These are phyloP conservation scores for Aplodontia rufa DNA, from an alignment of 2,113 vertebrate species.

Conservation along the genomic window DNA sequence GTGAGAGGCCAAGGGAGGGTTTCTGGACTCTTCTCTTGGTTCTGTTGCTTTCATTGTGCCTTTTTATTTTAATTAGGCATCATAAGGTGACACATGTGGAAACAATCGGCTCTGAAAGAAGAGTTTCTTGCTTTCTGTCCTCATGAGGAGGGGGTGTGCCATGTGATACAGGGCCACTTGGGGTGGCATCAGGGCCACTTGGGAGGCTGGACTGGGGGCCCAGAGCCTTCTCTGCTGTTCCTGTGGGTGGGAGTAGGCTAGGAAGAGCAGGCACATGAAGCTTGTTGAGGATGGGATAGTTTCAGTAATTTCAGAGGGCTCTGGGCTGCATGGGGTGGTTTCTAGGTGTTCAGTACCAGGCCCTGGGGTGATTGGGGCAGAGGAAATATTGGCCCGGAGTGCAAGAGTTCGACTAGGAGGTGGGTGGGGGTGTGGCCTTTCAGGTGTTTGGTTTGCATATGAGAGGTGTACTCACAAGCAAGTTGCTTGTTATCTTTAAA, in stretches of 20 bases:
- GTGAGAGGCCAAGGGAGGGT: background rate
- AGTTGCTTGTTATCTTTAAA: background rate
- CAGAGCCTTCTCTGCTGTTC: accelerated
- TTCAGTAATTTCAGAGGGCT: background rate
- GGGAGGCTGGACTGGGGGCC: background rate
- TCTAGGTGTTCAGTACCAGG: no score
- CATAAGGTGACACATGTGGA: background rate
- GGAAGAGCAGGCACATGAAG: background rate
- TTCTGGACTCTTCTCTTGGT: background rate
- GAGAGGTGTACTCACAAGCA: background rate
- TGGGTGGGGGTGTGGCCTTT: accelerated
- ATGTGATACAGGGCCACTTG: background rate
- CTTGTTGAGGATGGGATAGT: background rate
- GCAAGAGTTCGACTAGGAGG: background rate
- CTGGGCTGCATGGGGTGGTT: background rate
- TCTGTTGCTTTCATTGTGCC: background rate
- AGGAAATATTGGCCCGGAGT: accelerated
- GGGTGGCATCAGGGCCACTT: background rate
- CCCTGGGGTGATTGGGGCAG: no score
- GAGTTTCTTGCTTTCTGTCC: background rate
- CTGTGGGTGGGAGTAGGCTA: background rate
- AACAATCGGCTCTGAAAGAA: background rate
- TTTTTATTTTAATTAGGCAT: background rate
- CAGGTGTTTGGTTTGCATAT: background rate
- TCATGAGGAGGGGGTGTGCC: background rate